phyloP scores from a whole-genome alignment of 2,888 invertebrate species.

The Clanis bilineata region DNA sequence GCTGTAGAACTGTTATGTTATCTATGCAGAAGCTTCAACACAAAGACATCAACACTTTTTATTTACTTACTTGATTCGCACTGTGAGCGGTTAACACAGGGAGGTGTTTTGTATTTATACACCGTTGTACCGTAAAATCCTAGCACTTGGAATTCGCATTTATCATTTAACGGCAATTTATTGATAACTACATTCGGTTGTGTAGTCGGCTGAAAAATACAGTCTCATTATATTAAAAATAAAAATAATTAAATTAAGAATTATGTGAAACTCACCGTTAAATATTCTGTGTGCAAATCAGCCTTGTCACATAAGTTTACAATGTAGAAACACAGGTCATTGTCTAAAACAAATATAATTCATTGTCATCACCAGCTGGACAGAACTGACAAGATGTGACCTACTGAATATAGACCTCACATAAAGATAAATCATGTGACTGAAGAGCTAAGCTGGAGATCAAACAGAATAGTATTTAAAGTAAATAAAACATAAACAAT shows the following conservation, averaged over 20 bases:
- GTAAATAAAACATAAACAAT: too few relatives aligned
- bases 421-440: too few relatives aligned
- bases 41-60: background rate
- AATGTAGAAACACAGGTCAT: constrained; percentile 26
- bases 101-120: constrained; percentile 41
- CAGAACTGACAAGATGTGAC: too few relatives aligned
- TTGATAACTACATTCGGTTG: constrained; percentile 29
- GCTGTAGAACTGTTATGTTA: too few relatives aligned
- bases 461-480: too few relatives aligned
- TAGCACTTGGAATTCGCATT: constrained; percentile 41
- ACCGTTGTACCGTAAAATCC: constrained; percentile 44
- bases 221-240: too few relatives aligned
- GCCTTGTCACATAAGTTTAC: constrained; percentile 2
- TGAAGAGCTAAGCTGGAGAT: too few relatives aligned
- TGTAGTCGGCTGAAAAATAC: constrained; percentile 39
- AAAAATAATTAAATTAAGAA: background rate
- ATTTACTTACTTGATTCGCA: constrained; percentile 40
- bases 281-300: background rate
- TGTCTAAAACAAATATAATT: constrained; percentile 20
- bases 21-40: too few relatives aligned
- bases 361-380: too few relatives aligned
- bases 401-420: too few relatives aligned
- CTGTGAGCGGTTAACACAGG: constrained; percentile 26
- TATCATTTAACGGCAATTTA: constrained; percentile 35
- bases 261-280: constrained; percentile 8